Base-by-base conservation (phyloP, 1,140 invertebrate species). In the Gonatopus flavifemur region DNA sequence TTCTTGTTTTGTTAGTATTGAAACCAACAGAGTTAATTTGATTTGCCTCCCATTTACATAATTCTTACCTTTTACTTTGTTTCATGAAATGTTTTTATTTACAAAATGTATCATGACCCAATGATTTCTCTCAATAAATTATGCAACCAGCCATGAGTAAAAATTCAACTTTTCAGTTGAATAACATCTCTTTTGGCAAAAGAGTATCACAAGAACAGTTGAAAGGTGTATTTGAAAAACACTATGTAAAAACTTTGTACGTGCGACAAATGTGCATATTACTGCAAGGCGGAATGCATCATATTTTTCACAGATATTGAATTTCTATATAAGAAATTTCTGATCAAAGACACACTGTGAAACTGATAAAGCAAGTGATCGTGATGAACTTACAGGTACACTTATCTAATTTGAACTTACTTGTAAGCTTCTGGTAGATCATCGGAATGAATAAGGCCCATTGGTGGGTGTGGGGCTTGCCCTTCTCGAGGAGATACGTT, bases 341-440 rank as follows among this genome's bases (percentile, higher is more conserved):
- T 25, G n/a, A n/a, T 36, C 49, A 49, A 36, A 48, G 35, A 55
- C 40, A 24, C 52, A 37, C 25, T 59, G 56, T 31, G 54, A 54
- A 38, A 35, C 57, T 62, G 61, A 43, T 54, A 41, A 62, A 61
- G 59, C 55, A 35, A 54, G 28, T 52, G 55, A 48, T 61, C 51
- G 40, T 35, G 41, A 45, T 15, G 25, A 50, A 55, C 24, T 32
- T 50, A 21, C 49, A 32, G 47, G 24, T 42, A 36, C 46, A 62
- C 54, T 57, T 59, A 65, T 40, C 50, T 37, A 24, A 48, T 41
- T 52, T 22, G 39, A 55, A 82, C 84, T 85, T 87, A 95, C 93
- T 90, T 90, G 82, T 91, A 95, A 61, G 88, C 83, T 44, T 88
- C 82, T 15, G 92, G 92, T 61, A 94, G 87, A 72, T 94, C 91